Percentiles rank a stretch among this genome's conserved stretches.
phyloP scores from a whole-genome alignment of 2,113 vertebrate genomes.

The Salminus brasiliensis region DNA sequence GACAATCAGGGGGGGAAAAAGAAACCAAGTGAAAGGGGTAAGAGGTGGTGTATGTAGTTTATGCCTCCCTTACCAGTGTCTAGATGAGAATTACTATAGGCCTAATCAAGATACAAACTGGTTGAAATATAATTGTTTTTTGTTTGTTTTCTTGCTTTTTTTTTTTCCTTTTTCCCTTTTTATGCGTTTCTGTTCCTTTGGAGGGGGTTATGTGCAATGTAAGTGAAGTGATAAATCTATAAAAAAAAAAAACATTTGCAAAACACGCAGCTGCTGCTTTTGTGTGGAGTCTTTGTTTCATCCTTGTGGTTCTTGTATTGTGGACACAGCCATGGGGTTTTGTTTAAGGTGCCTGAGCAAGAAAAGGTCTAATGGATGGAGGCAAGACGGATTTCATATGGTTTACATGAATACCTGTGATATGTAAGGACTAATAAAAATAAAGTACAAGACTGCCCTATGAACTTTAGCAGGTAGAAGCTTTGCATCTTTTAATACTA shows the following conservation, averaged over 20 bases:
- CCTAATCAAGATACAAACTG: slow-evolving; percentile 52
- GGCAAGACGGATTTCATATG: no score
- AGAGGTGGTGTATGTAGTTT: slow-evolving; percentile 54
- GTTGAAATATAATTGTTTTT: no score
- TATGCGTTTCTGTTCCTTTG: slow-evolving; percentile 60
- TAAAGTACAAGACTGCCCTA: no score
- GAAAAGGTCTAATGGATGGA: no score
- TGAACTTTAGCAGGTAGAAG: no score
- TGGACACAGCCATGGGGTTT: not conserved
- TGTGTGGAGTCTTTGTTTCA: not conserved
- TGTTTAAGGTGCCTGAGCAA: no score
- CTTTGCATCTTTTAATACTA: not conserved
- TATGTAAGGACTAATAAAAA: no score
- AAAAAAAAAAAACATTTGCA: slow-evolving; percentile 74
- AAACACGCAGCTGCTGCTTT: slow-evolving; percentile 45
- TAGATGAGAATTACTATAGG: slow-evolving; percentile 42
- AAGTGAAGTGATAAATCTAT: slow-evolving; percentile 56
- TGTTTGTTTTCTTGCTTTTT: slow-evolving; percentile 37
- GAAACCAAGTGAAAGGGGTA: slow-evolving; percentile 59
- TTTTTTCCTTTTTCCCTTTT: slow-evolving; percentile 51
- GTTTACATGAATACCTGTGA: no score
- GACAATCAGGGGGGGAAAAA: slow-evolving; percentile 69
- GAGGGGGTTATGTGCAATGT: slow-evolving; percentile 77
- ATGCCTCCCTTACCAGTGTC: slow-evolving; percentile 48
- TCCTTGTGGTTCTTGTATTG: not conserved